These are phyloP conservation scores for Cephalopterus ornatus DNA, from an alignment of 2,113 vertebrate genomes.

Conservation along the genomic window DNA sequence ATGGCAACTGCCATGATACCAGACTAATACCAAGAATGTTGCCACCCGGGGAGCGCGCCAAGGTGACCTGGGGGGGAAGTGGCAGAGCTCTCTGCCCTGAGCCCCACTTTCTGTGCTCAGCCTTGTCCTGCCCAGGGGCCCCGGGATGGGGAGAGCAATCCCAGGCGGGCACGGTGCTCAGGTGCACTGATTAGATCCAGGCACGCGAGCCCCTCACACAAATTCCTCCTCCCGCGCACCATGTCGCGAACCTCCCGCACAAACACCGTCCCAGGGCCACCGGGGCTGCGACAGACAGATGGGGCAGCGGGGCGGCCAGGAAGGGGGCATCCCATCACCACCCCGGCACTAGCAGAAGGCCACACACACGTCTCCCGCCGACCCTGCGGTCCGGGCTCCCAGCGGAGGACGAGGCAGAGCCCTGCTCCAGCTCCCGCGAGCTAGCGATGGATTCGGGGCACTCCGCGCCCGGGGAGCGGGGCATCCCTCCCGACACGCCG, in stretches of 20 bases:
- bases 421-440: background rate
- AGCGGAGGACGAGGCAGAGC: background rate
- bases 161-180: background rate
- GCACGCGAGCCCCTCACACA: background rate
- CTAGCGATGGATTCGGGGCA: background rate
- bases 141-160: background rate
- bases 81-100: background rate
- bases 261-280: background rate
- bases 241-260: background rate
- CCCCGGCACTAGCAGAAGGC: background rate
- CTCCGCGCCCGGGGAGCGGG: background rate
- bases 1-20: background rate
- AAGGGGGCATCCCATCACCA: background rate
- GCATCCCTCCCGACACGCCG: background rate
- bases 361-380: background rate
- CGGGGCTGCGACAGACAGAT: background rate
- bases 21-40: background rate
- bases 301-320: background rate
- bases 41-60: background rate
- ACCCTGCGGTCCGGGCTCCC: background rate
- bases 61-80: slow-evolving; percentile 35
- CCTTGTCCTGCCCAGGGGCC: background rate
- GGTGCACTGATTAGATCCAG: background rate
- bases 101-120: background rate
- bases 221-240: background rate